Conservation (phyloP, 2,797 vertebrate genomes). For the Lophius americanus region DNA sequence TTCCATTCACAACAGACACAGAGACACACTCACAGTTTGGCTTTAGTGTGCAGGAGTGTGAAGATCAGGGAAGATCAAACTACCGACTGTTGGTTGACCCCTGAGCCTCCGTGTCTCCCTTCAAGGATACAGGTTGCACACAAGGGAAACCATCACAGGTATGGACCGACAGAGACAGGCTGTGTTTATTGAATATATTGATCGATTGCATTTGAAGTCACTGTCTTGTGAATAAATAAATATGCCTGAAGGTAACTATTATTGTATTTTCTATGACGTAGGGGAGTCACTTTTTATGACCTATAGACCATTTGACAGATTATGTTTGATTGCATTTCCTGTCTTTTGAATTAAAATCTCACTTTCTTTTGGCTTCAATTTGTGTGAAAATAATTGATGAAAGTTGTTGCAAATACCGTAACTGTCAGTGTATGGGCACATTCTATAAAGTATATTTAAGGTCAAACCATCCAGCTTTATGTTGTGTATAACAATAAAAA, state of each 20-base stretch:
- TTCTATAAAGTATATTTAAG: not conserved
- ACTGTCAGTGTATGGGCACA: not conserved
- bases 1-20: slow-evolving; percentile 90
- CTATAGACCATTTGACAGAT: not conserved
- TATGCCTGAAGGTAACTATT: not conserved
- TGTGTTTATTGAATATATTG: slow-evolving; percentile 23
- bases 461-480: not conserved
- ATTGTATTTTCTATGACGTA: not conserved
- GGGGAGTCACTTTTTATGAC: not conserved
- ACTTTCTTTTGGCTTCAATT: not conserved
- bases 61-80: slow-evolving; percentile 86
- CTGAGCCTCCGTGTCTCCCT: slow-evolving; percentile 68
- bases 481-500: slow-evolving; percentile 13
- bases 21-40: slow-evolving; percentile 85
- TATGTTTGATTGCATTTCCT: slow-evolving; percentile 2
- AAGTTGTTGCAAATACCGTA: not conserved
- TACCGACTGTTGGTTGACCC: slow-evolving; percentile 76
- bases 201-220: slow-evolving; percentile 1
- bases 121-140: slow-evolving; percentile 73
- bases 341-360: not conserved
- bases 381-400: slow-evolving; percentile 2
- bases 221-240: not conserved
- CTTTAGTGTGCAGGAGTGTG: slow-evolving; percentile 88
- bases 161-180: slow-evolving; percentile 41
- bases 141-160: slow-evolving; percentile 73